Base-by-base conservation (phyloP, 2,113 vertebrate genomes). In the Prunella himalayana region DNA sequence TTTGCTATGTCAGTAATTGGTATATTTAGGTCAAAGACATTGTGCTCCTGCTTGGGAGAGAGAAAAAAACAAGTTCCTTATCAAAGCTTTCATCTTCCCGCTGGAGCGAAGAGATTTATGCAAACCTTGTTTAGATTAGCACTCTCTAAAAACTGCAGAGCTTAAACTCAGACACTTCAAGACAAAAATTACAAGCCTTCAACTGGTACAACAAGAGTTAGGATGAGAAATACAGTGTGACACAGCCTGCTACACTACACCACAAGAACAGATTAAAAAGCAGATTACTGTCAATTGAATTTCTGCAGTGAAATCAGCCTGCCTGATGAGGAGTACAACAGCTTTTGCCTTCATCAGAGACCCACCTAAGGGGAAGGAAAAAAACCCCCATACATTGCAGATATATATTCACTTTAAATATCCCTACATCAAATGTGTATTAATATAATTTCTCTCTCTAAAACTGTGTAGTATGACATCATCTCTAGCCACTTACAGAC, bases 241-340 rank as follows among this genome's bases (percentile, higher is more conserved):
- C 93, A 77, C 42, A 85, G 92, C 86, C 90, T 79, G 88, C 81
- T 66, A 75, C 54, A 31, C 69, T 44, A 71, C 68, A 51, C 64
- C 90, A 73, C 64, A 64, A 88, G 64, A 81, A 75, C 10, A 95
- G 94, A 94, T 93, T 85, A 93, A 76, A 92, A 66, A 79, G 91
- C 37, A 94, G 92, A 95, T 97, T 97, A 97, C 66, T 81, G 91
- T 94, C 89, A 96, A 90, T 8, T 85, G 84, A 83, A 97, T 94
- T 82, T 96, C 91, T 73, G 63, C 63, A 65, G 42, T 63, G 87
- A 91, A 94, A 95, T 70, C 92, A 96, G 35, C 69, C 86, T 66
- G 85, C 64, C 92, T 92, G 75, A 75, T 92, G 39, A 59, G 86
- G 41, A 95, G 59, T 39, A 54, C 45, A 89, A 84, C 84, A 88